Percentiles rank a stretch among this genome's conserved stretches.
phyloP scores from a whole-genome alignment of 2,113 vertebrate genomes.

The Potamarius usumacintae region DNA sequence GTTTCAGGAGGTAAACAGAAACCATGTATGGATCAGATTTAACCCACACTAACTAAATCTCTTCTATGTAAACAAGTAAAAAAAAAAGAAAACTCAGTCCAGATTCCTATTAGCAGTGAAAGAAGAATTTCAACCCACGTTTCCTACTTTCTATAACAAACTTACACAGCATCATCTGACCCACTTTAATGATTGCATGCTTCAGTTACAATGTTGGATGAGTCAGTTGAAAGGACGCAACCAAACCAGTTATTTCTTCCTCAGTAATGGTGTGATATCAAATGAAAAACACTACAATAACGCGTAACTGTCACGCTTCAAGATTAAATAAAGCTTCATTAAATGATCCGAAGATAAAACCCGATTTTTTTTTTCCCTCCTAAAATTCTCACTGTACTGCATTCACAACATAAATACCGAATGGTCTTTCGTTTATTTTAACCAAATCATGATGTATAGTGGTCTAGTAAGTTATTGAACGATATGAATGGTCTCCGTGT shows the following conservation, averaged over 20 bases:
- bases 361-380: background rate
- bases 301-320: background rate
- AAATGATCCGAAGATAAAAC: background rate
- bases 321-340: background rate
- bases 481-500: slow-evolving; percentile 37
- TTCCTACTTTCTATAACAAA: slow-evolving; percentile 16
- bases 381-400: background rate
- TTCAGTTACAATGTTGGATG: slow-evolving; percentile 41
- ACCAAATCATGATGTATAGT: slow-evolving; percentile 38
- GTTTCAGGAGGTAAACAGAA: background rate
- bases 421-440: slow-evolving; percentile 44
- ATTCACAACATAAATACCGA: background rate
- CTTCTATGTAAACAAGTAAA: background rate
- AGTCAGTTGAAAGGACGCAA: slow-evolving; percentile 33
- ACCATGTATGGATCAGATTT: background rate
- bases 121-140: slow-evolving; percentile 1
- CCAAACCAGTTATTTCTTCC: slow-evolving; percentile 46
- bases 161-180: slow-evolving; percentile 12
- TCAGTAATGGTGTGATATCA: background rate
- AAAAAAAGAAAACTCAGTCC: background rate
- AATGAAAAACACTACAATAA: background rate
- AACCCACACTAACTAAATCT: background rate
- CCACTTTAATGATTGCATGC: slow-evolving; percentile 34
- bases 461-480: slow-evolving; percentile 36
- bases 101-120: background rate